These are phyloP conservation scores for Periophthalmodon schlosseri DNA, from an alignment of 2,113 vertebrate species.

Conservation along the genomic window DNA sequence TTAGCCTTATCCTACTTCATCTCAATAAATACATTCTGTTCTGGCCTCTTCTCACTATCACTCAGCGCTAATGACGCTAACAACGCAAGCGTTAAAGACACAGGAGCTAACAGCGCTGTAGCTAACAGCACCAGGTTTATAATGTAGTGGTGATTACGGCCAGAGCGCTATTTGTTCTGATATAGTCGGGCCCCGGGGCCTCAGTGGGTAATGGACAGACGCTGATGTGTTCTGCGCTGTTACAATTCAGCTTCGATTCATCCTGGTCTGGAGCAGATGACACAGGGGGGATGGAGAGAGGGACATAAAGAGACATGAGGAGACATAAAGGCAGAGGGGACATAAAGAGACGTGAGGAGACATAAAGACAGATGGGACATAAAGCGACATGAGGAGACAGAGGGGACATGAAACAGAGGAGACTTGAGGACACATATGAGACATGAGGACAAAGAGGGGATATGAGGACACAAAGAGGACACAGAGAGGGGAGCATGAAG, in stretches of 20 bases:
- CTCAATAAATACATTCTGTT: background rate
- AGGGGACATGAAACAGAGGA: background rate
- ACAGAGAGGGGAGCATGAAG: background rate
- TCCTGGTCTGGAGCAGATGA: background rate
- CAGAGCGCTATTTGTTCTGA: background rate
- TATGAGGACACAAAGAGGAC: background rate
- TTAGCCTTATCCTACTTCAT: background rate
- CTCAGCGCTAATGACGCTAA: background rate
- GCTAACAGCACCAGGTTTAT: background rate
- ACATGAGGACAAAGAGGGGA: background rate
- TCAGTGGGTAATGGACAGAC: background rate
- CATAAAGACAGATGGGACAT: background rate
- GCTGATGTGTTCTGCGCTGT: background rate
- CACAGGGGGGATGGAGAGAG: background rate
- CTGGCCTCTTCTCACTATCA: background rate
- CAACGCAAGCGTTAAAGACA: background rate
- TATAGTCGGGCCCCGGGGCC: slow-evolving; percentile 1
- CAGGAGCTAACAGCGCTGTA: background rate
- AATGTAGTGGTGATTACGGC: background rate
- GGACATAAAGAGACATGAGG: background rate
- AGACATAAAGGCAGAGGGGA: background rate
- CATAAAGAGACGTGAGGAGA: background rate
- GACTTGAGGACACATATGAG: background rate
- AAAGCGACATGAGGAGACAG: background rate
- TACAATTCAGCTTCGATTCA: background rate